A percentile compares a stretch with the other conserved stretches of the same genome.
Evolutionary conservation across 1,140 invertebrate genomes (phyloP).

Genomic region (Drosophila sechellia): DNA sequence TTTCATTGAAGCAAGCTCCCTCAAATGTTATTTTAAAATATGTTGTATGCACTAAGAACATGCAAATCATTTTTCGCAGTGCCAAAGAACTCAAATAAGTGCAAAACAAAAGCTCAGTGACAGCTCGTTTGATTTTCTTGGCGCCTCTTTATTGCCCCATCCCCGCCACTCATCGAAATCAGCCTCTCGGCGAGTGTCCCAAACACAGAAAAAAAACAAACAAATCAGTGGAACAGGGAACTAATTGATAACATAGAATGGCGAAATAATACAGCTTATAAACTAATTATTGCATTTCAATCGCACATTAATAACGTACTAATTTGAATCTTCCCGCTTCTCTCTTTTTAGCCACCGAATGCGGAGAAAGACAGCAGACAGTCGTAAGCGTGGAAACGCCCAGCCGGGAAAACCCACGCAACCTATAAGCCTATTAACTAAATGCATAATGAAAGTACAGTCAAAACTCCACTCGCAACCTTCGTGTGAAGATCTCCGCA

Average conservation of each 20-base stretch:
- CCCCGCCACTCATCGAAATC: constrained; percentile 1
- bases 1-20: neutral
- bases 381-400: constrained; percentile 58
- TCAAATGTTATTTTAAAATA: neutral
- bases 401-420: constrained; percentile 37
- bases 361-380: constrained; percentile 73
- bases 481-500: constrained; percentile 79
- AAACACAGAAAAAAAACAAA: neutral
- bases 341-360: constrained; percentile 64
- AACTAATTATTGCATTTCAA: constrained; percentile 39
- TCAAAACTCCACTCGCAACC: constrained; percentile 75
- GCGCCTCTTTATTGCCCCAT: constrained; percentile 53
- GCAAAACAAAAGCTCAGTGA: constrained; percentile 27
- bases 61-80: constrained; percentile 9
- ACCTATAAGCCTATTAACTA: constrained; percentile 65
- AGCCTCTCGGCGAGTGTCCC: constrained; percentile 2
- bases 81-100: constrained; percentile 1
- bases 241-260: constrained; percentile 47
- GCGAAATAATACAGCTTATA: constrained; percentile 32
- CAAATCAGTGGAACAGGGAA: constrained; percentile 25
- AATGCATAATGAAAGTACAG: constrained; percentile 69
- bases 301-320: constrained; percentile 27
- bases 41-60: too few species aligned
- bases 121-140: constrained; percentile 70
- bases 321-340: constrained; percentile 41